phyloP scores from a whole-genome alignment of 2,113 vertebrate species.

The Arenaria interpres region DNA sequence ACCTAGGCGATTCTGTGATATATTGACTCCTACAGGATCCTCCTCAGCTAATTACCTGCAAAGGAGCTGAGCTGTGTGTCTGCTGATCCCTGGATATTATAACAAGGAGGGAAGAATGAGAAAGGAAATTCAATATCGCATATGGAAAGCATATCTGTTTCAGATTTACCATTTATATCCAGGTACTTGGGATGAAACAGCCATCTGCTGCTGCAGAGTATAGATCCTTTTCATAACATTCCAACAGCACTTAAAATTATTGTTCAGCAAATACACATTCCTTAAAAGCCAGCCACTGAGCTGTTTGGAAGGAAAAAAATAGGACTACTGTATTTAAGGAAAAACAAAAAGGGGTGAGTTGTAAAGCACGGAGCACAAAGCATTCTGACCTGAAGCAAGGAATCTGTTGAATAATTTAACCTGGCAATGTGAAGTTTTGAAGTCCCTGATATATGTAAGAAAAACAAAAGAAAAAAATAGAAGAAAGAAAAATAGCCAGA shows the following conservation, averaged over 20 bases:
- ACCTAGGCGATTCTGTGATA: too few relatives aligned
- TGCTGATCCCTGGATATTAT: neutral
- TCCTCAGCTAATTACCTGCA: neutral
- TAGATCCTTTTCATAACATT: neutral
- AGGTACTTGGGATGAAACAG: neutral
- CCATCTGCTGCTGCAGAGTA: neutral
- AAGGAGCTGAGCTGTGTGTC: neutral
- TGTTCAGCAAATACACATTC: neutral
- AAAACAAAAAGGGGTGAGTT: neutral
- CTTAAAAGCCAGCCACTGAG: neutral
- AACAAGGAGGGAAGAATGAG: neutral
- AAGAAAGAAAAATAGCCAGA: neutral
- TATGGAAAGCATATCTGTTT: neutral
- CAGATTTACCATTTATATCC: neutral
- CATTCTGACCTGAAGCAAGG: constrained; percentile 21
- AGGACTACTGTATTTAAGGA: neutral
- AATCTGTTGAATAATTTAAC: constrained; percentile 62
- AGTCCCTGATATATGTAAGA: neutral
- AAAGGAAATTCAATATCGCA: neutral
- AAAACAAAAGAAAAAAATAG: neutral
- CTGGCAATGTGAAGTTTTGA: neutral
- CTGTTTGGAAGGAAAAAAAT: neutral
- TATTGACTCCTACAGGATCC: accelerated
- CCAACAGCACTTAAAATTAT: neutral
- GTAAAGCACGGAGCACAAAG: neutral